Percentiles rank a stretch among this genome's conserved stretches.
These are phyloP conservation scores for Apteryx owenii DNA, from an alignment of 2,113 vertebrate species.

Conservation along the genomic window DNA sequence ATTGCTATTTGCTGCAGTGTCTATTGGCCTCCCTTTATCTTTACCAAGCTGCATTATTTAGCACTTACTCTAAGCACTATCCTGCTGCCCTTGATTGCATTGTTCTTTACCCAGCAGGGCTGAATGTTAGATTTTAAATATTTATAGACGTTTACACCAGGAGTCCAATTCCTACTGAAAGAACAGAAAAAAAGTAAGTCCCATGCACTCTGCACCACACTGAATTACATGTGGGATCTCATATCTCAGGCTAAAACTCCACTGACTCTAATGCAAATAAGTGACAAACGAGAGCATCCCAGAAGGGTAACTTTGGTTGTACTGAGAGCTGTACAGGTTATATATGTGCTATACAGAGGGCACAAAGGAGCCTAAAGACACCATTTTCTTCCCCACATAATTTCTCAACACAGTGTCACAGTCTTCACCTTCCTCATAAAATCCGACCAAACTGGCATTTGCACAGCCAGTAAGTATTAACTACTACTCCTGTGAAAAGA, in stretches of 20 bases:
- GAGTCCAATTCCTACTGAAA: background rate
- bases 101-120: background rate
- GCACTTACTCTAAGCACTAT: background rate
- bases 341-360: background rate
- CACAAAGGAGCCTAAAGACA: background rate
- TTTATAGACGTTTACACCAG: constrained; percentile 3
- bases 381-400: background rate
- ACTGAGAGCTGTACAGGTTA: background rate
- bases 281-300: background rate
- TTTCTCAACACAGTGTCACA: background rate
- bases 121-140: constrained; percentile 17
- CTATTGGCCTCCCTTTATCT: background rate
- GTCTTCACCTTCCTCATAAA: background rate
- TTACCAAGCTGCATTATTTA: constrained; percentile 35
- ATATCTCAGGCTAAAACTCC: background rate
- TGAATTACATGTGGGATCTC: background rate
- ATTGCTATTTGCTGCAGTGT: background rate
- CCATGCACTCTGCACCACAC: background rate
- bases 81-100: background rate
- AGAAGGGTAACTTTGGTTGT: background rate
- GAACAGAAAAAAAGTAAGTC: background rate
- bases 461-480: background rate
- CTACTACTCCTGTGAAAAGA: background rate
- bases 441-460: background rate
- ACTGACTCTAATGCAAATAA: background rate